A percentile compares a stretch with the other conserved stretches of the same genome.
phyloP scores from a whole-genome alignment of 1,140 invertebrate genomes.

The Scaptomyza graminum region DNA sequence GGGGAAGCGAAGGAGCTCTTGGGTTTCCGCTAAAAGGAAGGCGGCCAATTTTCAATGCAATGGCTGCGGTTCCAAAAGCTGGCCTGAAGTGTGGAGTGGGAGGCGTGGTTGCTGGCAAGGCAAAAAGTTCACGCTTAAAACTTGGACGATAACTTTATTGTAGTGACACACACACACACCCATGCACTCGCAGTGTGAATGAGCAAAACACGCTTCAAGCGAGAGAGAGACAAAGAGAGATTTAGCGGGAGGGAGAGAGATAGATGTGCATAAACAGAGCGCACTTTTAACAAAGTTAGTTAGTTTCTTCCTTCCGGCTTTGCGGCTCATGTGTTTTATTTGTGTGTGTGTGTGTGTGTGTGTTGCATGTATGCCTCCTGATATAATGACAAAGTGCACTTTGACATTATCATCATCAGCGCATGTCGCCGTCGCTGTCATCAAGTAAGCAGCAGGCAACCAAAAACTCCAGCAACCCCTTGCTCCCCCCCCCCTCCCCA shows the following conservation, averaged over 20 bases:
- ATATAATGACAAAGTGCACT: slow-evolving; percentile 78
- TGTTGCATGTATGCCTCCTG: slow-evolving; percentile 37
- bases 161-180: slow-evolving; percentile 35
- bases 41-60: slow-evolving; percentile 64
- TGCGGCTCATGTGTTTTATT: slow-evolving; percentile 11
- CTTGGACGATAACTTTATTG: slow-evolving; percentile 79
- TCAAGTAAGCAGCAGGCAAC: slow-evolving; percentile 33
- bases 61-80: slow-evolving; percentile 38
- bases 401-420: slow-evolving; percentile 65
- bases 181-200: slow-evolving; percentile 3
- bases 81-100: too few relatives aligned
- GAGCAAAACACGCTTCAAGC: slow-evolving; percentile 8
- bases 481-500: background rate
- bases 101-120: slow-evolving; percentile 40
- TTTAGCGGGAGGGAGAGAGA: slow-evolving; percentile 12
- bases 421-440: slow-evolving; percentile 51
- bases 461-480: slow-evolving; percentile 20
- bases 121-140: slow-evolving; percentile 78
- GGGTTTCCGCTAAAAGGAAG: slow-evolving; percentile 43
- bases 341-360: slow-evolving; percentile 11
- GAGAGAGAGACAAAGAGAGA: background rate
- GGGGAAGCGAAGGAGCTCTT: background rate
- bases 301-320: slow-evolving; percentile 75
- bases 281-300: slow-evolving; percentile 77
- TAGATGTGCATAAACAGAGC: slow-evolving; percentile 47